A percentile compares a stretch with the other conserved stretches of the same genome.
phyloP scores from a whole-genome alignment of 2,888 invertebrate genomes.

The Lycia hirtaria region DNA sequence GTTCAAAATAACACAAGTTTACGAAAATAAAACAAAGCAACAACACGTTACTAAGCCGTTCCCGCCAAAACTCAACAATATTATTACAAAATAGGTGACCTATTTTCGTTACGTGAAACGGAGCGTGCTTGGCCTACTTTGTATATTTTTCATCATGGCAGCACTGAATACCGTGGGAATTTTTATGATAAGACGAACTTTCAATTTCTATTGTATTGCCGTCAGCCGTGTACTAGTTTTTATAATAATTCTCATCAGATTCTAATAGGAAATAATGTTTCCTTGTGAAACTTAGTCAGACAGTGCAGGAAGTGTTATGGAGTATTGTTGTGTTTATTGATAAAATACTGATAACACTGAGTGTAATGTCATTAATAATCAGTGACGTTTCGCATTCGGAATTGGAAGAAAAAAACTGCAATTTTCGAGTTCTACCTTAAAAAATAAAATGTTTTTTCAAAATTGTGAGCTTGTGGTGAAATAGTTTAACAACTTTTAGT shows the following conservation, averaged over 20 bases:
- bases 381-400: slow-evolving; percentile 77
- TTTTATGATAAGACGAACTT: slow-evolving; percentile 64
- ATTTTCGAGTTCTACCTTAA: slow-evolving; percentile 73
- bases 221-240: slow-evolving; percentile 37
- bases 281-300: slow-evolving; percentile 48
- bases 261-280: slow-evolving; percentile 60
- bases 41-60: too few relatives aligned
- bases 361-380: slow-evolving; percentile 67
- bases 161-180: slow-evolving; percentile 75
- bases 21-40: too few relatives aligned
- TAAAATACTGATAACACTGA: slow-evolving; percentile 65
- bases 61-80: too few relatives aligned
- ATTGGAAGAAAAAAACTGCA: slow-evolving; percentile 62
- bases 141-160: slow-evolving; percentile 61
- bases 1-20: too few relatives aligned
- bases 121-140: slow-evolving; percentile 60
- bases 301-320: slow-evolving; percentile 29
- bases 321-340: slow-evolving; percentile 42
- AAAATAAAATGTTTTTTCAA: slow-evolving; percentile 70
- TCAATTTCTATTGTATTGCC: slow-evolving; percentile 65
- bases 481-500: slow-evolving; percentile 54
- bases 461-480: slow-evolving; percentile 69
- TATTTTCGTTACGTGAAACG: slow-evolving; percentile 45
- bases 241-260: slow-evolving; percentile 61
- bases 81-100: slow-evolving; percentile 42